Evolutionary conservation across 2,113 vertebrate species (phyloP), one percentile per base, ranked within the genome.

Genomic region (Amazona vittata): DNA sequence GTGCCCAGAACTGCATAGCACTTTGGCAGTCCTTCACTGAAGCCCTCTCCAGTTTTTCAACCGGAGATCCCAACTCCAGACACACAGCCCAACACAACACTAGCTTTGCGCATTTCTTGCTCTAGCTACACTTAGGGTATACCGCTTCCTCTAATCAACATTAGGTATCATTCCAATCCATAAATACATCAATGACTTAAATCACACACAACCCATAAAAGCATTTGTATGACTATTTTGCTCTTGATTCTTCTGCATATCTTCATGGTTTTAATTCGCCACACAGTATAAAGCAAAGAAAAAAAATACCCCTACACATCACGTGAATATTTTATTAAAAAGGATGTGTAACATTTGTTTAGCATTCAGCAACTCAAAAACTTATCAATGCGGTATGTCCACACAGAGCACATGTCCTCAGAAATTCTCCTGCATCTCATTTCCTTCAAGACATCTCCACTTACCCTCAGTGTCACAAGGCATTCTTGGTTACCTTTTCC

Each of bases 101-200:
- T 0, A 22, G 26, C 31, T 35, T 60, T 44, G 10, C 1, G 12
- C 9, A 15, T 17, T 60, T 65, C 65, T 86, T 67, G 14, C 24
- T 60, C 43, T 31, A 85, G 37, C 60, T 69, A 74, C 0, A 0
- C 11, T 43, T 77, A 55, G 53, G 31, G 18, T 46, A 41, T 18
- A 53, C 41, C 70, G 25, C 44, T 57, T 79, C 35, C 25, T 35
- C 31, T 46, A 28, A 50, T 47, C 39, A 71, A 24, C 15, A 64
- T 20, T 41, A 57, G 47, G 4, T 47, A 59, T 18, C 55, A 53
- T 20, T 74, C n/a, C 39, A 59, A 28, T 31, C 14, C 57, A 62
- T 57, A 46, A 62, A 55, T 12, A 53, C 0, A 0, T 13, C 46
- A 29, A 6, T 3, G 0, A 65, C 11, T 63, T 71, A 41, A 74